Conservation (phyloP, 2,888 invertebrate species). For the Dermolepida albohirtum region DNA sequence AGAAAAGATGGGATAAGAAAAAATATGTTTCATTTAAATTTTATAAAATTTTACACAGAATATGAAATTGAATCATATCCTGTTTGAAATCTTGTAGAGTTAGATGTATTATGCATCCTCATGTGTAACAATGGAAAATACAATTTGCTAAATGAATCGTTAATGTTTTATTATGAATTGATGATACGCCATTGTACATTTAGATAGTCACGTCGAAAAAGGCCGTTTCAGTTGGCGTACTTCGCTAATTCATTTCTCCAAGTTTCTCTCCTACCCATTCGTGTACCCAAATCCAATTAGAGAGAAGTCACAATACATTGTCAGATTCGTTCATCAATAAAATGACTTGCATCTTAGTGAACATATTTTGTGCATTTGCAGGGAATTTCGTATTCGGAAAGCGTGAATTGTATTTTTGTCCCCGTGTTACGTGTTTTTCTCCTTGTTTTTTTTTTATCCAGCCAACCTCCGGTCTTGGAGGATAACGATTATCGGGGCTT, state of each 20-base stretch:
- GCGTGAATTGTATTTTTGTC: slow-evolving; percentile 57
- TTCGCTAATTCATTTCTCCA: slow-evolving; percentile 60
- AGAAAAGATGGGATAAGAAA: no score
- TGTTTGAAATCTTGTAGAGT: no score
- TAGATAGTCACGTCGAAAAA: slow-evolving; percentile 21
- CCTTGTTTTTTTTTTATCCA: slow-evolving; percentile 2
- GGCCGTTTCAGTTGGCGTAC: not conserved
- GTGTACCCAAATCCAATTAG: slow-evolving; percentile 62
- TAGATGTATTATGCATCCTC: no score
- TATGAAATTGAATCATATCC: no score
- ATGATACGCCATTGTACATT: slow-evolving; percentile 14
- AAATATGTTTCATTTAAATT: no score
- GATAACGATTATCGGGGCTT: no score
- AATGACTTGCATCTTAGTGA: slow-evolving; percentile 58
- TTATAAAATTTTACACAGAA: no score
- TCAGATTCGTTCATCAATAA: slow-evolving; percentile 59
- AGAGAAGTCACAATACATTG: slow-evolving; percentile 61
- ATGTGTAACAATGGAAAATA: no score
- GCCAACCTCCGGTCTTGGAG: no score
- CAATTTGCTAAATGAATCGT: no score
- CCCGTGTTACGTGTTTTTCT: slow-evolving; percentile 36
- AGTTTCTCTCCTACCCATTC: slow-evolving; percentile 48
- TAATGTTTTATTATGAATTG: slow-evolving; percentile 7
- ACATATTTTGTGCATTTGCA: slow-evolving; percentile 60
- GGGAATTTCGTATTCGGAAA: slow-evolving; percentile 55